These are phyloP conservation scores for Ophioderma brevispina DNA, from an alignment of 35 echinoderm and acorn worm species.

Conservation along the genomic window DNA sequence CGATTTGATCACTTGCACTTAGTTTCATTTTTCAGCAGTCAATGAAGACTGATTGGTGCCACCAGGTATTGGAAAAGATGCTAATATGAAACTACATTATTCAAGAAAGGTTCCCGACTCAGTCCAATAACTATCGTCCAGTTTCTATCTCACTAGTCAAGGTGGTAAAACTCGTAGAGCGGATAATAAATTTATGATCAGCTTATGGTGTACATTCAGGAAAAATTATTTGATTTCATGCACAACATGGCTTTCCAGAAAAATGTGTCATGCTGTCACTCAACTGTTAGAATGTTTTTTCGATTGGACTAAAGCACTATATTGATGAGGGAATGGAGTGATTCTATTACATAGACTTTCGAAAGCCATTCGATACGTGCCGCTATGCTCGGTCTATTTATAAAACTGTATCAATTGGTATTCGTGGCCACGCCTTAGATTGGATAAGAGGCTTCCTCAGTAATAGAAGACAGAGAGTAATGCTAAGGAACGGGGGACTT, in stretches of 20 bases:
- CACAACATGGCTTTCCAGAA: too few relatives aligned
- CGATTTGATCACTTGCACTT: constrained; percentile 26
- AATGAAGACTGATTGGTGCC: constrained; percentile 34
- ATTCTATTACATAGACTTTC: constrained; percentile 49
- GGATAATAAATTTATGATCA: neutral
- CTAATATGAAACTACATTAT: constrained; percentile 41
- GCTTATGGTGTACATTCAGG: neutral
- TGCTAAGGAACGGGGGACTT: constrained; percentile 41
- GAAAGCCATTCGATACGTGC: constrained; percentile 9
- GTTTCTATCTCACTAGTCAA: constrained; percentile 11
- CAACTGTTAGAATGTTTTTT: too few relatives aligned
- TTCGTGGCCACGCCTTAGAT: neutral
- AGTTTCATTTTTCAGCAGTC: constrained; percentile 12
- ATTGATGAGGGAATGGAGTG: constrained; percentile 9
- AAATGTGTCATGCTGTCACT: too few relatives aligned
- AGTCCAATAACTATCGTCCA: neutral
- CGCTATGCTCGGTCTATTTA: neutral
- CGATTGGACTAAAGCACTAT: constrained; percentile 34
- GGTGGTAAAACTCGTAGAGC: constrained; percentile 17
- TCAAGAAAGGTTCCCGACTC: constrained; percentile 29
- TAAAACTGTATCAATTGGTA: constrained; percentile 39
- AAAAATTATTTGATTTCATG: constrained; percentile 4
- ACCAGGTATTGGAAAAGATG: constrained; percentile 50
- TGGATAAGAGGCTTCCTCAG: constrained; percentile 25
- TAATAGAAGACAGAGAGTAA: constrained; percentile 33